Conservation (phyloP, 2,113 vertebrate genomes). For the Grallaria varia region DNA sequence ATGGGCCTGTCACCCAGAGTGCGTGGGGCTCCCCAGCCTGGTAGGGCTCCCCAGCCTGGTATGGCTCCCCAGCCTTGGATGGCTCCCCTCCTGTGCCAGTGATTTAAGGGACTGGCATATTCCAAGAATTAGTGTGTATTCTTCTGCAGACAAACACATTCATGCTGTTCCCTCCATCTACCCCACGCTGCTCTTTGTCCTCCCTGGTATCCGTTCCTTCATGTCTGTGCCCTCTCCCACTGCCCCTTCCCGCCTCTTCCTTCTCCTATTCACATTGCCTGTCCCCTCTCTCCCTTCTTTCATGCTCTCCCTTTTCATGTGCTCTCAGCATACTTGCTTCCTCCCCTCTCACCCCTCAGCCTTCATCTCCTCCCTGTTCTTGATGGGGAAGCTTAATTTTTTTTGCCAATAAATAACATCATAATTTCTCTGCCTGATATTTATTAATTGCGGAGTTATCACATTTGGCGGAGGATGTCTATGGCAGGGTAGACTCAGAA, state of each 20-base stretch:
- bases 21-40: background rate
- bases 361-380: background rate
- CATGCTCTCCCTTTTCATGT: background rate
- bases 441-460: background rate
- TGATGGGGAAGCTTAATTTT: background rate
- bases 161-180: background rate
- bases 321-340: rapidly evolving
- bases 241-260: background rate
- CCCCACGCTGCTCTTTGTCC: background rate
- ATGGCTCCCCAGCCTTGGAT: background rate
- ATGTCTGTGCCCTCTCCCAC: background rate
- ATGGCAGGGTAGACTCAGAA: background rate
- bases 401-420: background rate
- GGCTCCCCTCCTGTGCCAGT: rapidly evolving
- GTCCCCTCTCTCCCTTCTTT: background rate
- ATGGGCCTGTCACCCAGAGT: background rate
- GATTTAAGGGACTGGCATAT: slow-evolving; percentile 14
- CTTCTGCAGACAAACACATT: slow-evolving; percentile 15
- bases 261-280: background rate
- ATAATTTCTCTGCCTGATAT: background rate
- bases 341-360: background rate
- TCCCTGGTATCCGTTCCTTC: background rate
- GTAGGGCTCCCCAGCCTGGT: background rate
- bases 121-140: slow-evolving; percentile 1
- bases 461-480: background rate